Base-by-base conservation (phyloP, 2,113 vertebrate genomes). In the Cryptotis parvus region DNA sequence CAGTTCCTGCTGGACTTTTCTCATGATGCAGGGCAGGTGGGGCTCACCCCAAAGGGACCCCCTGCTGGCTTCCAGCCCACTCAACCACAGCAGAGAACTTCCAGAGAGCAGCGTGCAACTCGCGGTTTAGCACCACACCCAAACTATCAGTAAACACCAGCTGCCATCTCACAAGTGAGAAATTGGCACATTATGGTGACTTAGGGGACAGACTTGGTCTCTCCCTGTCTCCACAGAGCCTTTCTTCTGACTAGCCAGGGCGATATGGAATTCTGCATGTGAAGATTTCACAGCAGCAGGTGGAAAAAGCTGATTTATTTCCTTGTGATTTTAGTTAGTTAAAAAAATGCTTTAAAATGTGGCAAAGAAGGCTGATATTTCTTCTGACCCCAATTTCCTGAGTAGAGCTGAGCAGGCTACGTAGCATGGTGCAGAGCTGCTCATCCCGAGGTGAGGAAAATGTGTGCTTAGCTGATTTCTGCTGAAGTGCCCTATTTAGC, bases 361-460 rank as follows among this genome's bases (percentile, higher is more conserved):
- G 65, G 78, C 3, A 0, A 75, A 92, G 84, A 84, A 96, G 2
- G 84, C 91, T 97, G 96, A 61, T 81, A 78, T 96, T 94, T 97
- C 70, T 93, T 75, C 91, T 18, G 66, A 77, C 80, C 94, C 96
- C 37, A 96, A 76, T 92, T 96, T 96, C 74, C 81, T 65, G 31
- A 92, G 70, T 35, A 96, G 88, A 97, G 55, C 90, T 82, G 85
- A 94, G 87, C 43, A 55, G 95, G 80, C 92, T 94, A 95, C 77
- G 85, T 77, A 75, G 88, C 69, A 27, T 37, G 70, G 82, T 92
- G 52, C 91, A 94, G 91, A 95, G 91, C 87, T 94, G 88, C 87
- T 97, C 92, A 95, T 95, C 90, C 94, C 89, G 83, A 96, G 91
- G 89, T 96, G 89, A 89, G 92, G 90, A 77, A 66, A 93, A 96